Evolutionary conservation across 2,888 invertebrate genomes (phyloP).

Genomic region (Drosophila limbata): DNA sequence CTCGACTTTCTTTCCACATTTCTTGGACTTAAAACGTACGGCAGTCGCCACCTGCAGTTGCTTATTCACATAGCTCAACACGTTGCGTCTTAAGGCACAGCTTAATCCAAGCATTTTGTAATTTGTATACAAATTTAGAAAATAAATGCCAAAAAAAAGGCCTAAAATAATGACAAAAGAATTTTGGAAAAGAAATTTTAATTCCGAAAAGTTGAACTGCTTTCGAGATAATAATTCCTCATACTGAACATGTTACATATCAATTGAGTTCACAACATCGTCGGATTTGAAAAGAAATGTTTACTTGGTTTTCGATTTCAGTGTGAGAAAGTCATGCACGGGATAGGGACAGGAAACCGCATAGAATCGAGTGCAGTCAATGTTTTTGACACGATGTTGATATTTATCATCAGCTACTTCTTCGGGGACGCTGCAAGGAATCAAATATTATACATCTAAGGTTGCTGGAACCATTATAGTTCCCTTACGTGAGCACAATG

Average conservation of each 20-base stretch:
- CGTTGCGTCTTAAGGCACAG: not conserved
- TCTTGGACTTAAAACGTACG: constrained; percentile 41
- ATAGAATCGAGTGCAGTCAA: constrained; percentile 53
- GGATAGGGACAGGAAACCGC: constrained; percentile 62
- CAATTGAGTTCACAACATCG: no score
- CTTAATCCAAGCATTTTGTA: constrained; percentile 23
- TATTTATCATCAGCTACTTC: constrained; percentile 57
- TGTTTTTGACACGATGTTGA: constrained; percentile 23
- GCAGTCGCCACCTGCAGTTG: not conserved
- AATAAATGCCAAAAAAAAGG: not conserved
- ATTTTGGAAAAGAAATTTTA: constrained; percentile 19
- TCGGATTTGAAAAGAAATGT: constrained; percentile 4
- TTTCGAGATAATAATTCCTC: not conserved
- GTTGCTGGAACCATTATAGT: not conserved
- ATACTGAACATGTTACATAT: constrained; percentile 5
- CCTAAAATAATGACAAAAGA: constrained; percentile 7
- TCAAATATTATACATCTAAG: not conserved
- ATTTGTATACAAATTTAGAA: constrained; percentile 1
- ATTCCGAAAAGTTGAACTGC: constrained; percentile 21
- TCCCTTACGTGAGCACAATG: constrained; percentile 88
- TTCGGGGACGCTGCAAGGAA: constrained; percentile 47
- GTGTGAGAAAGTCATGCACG: constrained; percentile 54
- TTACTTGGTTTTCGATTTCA: constrained; percentile 33
- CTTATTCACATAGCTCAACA: not conserved
- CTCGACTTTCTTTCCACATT: constrained; percentile 17